Conservation (phyloP, 2,888 invertebrate species). For the Aproaerema taeniolella region DNA sequence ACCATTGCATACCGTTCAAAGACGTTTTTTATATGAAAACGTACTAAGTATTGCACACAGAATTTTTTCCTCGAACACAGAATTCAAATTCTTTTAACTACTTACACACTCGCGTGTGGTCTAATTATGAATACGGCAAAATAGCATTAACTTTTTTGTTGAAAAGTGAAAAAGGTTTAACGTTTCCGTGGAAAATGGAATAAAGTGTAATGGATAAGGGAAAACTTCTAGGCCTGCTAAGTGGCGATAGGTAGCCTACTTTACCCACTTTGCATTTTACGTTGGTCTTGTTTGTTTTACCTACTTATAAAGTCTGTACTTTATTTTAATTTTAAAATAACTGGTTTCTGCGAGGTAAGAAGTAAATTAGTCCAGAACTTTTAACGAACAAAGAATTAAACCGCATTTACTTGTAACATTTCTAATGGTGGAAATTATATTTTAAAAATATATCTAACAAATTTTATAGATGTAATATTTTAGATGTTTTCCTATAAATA, state of each 20-base stretch:
- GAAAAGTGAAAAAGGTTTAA: constrained; percentile 33
- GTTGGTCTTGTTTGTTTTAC: neutral
- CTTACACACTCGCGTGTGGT: constrained; percentile 71
- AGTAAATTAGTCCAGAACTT: too few relatives aligned
- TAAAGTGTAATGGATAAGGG: constrained; percentile 46
- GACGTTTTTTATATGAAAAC: constrained; percentile 62
- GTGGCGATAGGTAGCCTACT: constrained; percentile 43
- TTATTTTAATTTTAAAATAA: neutral
- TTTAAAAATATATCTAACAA: too few relatives aligned
- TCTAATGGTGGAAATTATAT: too few relatives aligned
- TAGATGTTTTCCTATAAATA: too few relatives aligned
- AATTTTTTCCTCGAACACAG: constrained; percentile 66
- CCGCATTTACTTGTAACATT: too few relatives aligned
- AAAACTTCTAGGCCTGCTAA: constrained; percentile 47
- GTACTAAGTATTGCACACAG: constrained; percentile 57
- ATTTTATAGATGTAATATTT: too few relatives aligned
- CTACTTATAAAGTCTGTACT: neutral
- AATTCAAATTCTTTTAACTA: constrained; percentile 67
- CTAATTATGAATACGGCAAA: constrained; percentile 61
- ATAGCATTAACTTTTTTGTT: constrained; percentile 38
- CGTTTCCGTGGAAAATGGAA: constrained; percentile 45
- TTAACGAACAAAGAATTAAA: too few relatives aligned
- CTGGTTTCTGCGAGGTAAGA: too few relatives aligned
- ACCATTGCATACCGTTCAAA: constrained; percentile 61
- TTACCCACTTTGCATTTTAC: constrained; percentile 47